A percentile compares a stretch with the other conserved stretches of the same genome.
These are phyloP conservation scores for Chrysopa pallens DNA, from an alignment of 1,140 invertebrate species.

Conservation along the genomic window DNA sequence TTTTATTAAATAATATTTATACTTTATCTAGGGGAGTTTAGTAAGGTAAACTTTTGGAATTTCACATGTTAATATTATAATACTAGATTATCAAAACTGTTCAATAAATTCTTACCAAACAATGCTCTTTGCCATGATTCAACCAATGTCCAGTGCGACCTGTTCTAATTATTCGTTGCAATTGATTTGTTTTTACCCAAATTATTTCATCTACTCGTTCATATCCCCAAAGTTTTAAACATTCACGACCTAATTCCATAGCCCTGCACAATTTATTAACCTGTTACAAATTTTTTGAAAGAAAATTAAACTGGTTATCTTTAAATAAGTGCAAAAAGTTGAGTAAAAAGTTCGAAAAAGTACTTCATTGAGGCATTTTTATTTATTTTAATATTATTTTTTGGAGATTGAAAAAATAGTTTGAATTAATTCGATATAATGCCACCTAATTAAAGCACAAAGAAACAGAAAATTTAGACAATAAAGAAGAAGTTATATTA, in stretches of 20 bases:
- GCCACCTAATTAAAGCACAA: too few species aligned
- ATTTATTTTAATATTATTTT: too few species aligned
- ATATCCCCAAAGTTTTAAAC: slow-evolving; percentile 86
- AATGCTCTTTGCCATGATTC: slow-evolving; percentile 98
- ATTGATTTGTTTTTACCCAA: slow-evolving; percentile 98
- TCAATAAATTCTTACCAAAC: slow-evolving; percentile 42
- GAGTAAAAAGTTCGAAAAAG: too few species aligned
- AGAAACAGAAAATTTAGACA: too few species aligned
- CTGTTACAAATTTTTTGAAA: not conserved
- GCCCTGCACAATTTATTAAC: slow-evolving; percentile 38
- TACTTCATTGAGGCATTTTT: too few species aligned
- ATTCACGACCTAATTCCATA: slow-evolving; percentile 92
- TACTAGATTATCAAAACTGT: not conserved
- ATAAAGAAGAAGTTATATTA: too few species aligned
- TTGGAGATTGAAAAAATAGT: too few species aligned
- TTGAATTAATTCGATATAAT: too few species aligned
- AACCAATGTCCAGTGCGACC: slow-evolving; percentile 95
- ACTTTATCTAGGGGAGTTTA: not conserved
- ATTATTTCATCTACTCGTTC: slow-evolving; percentile 93
- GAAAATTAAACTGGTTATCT: too few species aligned
- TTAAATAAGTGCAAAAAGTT: too few species aligned
- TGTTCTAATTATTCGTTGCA: slow-evolving; percentile 92
- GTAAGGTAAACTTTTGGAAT: not conserved
- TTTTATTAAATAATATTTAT: not conserved
- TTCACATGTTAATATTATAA: not conserved